These are phyloP conservation scores for Hoplostethus atlanticus DNA, from an alignment of 2,797 vertebrate species.

Conservation along the genomic window DNA sequence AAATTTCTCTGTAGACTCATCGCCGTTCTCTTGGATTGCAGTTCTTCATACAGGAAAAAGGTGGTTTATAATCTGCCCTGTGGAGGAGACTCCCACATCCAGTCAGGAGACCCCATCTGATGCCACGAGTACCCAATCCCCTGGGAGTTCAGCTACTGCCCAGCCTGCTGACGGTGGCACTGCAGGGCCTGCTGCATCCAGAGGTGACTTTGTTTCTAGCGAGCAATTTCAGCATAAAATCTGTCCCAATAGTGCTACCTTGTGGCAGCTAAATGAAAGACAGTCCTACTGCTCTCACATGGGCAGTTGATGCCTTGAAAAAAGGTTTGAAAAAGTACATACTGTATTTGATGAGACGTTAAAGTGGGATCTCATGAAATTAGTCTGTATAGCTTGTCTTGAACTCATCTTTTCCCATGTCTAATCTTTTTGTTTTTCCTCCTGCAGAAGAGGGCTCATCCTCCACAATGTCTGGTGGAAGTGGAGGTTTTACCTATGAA, in stretches of 20 bases:
- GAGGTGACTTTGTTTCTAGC: slow-evolving; percentile 73
- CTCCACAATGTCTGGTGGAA: slow-evolving; percentile 84
- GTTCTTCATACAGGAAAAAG: slow-evolving; percentile 97
- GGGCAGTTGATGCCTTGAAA: neutral
- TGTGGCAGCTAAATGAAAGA: slow-evolving; percentile 34
- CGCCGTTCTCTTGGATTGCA: slow-evolving; percentile 59
- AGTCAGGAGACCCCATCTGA: slow-evolving; percentile 86
- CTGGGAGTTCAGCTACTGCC: slow-evolving; percentile 70
- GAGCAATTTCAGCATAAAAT: slow-evolving; percentile 24
- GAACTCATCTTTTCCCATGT: neutral
- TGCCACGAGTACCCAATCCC: slow-evolving; percentile 69
- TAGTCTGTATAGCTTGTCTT: neutral
- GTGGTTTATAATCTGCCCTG: slow-evolving; percentile 99
- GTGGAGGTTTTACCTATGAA: slow-evolving; percentile 81
- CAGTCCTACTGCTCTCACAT: neutral
- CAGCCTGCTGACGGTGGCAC: slow-evolving; percentile 76
- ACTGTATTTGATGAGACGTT: too few species aligned
- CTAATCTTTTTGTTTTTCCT: slow-evolving; percentile 19
- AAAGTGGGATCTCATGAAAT: neutral
- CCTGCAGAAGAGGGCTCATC: slow-evolving; percentile 81
- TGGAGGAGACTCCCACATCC: slow-evolving; percentile 89
- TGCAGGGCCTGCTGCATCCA: slow-evolving; percentile 73
- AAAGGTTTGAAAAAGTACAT: too few species aligned
- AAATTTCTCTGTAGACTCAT: neutral
- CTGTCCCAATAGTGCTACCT: slow-evolving; percentile 28